phyloP scores from a whole-genome alignment of 2,888 invertebrate species.

The Teleiodes luculella region DNA sequence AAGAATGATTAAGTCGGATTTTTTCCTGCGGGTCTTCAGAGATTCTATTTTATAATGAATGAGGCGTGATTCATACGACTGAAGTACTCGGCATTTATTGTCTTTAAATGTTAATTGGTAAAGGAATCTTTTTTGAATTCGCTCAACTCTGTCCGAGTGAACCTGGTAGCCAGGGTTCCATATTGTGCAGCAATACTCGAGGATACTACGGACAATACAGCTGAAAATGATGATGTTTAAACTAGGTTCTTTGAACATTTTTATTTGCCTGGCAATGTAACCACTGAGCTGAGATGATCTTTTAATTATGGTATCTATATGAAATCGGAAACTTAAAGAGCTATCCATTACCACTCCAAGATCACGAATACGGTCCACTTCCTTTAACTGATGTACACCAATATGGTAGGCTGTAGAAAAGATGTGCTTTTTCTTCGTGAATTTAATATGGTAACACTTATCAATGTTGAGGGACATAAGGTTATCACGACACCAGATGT shows the following conservation, averaged over 20 bases:
- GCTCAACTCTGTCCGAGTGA: conserved; percentile 11
- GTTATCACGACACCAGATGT: conserved; percentile 9
- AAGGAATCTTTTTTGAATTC: not conserved
- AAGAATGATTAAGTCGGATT: not conserved
- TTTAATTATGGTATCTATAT: not conserved
- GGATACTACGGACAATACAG: conserved; percentile 8
- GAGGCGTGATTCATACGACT: not conserved
- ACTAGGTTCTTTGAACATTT: conserved; percentile 7
- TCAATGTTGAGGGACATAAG: conserved; percentile 11
- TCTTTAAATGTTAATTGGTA: not conserved
- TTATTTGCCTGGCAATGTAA: conserved; percentile 13
- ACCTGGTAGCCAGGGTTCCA: conserved; percentile 14
- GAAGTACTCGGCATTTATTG: not conserved
- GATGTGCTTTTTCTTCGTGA: not conserved
- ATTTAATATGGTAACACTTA: conserved; percentile 10
- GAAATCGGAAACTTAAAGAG: not conserved
- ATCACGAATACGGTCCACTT: not conserved
- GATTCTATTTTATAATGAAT: not conserved
- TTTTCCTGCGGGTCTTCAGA: not conserved
- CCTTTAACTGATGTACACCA: not conserved
- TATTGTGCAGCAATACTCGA: conserved; percentile 12
- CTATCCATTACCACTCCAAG: not conserved
- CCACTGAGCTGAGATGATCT: conserved; percentile 1
- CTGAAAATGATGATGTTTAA: conserved; percentile 3
- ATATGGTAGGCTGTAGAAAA: not conserved